These are phyloP conservation scores for Lampris incognitus DNA, from an alignment of 2,113 vertebrate species.

Conservation along the genomic window DNA sequence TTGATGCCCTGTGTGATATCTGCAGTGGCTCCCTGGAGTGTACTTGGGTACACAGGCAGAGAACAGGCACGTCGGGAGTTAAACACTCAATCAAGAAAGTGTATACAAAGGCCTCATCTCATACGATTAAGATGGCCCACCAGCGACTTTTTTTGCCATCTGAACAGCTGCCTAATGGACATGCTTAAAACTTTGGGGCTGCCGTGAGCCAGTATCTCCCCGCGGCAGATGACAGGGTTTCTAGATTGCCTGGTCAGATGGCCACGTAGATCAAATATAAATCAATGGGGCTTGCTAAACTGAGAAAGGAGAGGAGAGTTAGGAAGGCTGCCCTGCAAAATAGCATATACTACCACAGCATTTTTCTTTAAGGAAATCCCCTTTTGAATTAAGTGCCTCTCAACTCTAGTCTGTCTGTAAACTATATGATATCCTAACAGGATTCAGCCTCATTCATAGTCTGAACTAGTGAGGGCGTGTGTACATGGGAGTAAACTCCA, in stretches of 20 bases:
- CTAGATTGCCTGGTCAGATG: slow-evolving; percentile 17
- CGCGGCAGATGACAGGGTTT: background rate
- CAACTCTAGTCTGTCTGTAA: background rate
- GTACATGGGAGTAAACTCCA: no score
- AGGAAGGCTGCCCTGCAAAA: background rate
- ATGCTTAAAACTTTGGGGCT: slow-evolving; percentile 7
- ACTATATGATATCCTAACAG: background rate
- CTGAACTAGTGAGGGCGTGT: no score
- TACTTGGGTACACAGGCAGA: slow-evolving; percentile 25
- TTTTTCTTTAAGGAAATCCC: background rate
- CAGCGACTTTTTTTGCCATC: background rate
- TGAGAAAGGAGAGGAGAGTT: background rate
- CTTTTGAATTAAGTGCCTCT: no score
- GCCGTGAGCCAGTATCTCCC: background rate
- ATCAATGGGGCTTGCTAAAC: background rate
- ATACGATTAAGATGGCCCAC: background rate
- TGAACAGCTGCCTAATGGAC: slow-evolving; percentile 35
- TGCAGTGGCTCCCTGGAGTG: slow-evolving; percentile 13
- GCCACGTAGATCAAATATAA: background rate
- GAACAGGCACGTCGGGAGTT: slow-evolving; percentile 11
- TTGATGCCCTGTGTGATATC: background rate
- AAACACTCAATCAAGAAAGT: slow-evolving; percentile 23
- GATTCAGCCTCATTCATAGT: no score
- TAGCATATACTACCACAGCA: no score
- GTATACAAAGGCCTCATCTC: slow-evolving; percentile 9